Evolutionary conservation across 2,113 vertebrate species (phyloP), one percentile per base, ranked within the genome.

Genomic region (Syngnathus scovelli): DNA sequence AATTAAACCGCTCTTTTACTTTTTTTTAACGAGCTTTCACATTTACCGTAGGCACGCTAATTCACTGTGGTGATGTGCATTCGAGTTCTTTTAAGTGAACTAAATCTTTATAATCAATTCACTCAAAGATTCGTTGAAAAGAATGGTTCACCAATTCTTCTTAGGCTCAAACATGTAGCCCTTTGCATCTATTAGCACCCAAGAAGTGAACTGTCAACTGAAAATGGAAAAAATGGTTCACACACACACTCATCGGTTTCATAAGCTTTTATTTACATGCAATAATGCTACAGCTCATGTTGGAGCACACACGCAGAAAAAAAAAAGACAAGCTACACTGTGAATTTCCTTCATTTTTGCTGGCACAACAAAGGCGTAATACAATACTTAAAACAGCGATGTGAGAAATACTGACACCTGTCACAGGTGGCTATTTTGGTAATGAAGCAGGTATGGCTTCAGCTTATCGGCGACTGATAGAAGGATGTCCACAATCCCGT

Each of bases 221-320:
- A 33, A 33, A 27, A 27, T 27, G 1, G 27, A 27, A 33, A 33
- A 33, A 33, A 33, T 33, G 2, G 27, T 3, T 0, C 27, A 3
- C 27, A 33, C 36, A 27, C 66, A 64, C 48, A 15, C 18, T 10
- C 36, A 11, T 72, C 37, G 66, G 66, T 87, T 90, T 89, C 37
- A 86, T 85, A 82, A 80, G 88, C 89, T 88, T 89, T 92, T 92
- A 92, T 92, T 91, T 91, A 91, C 90, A 92, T 85, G 89, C 88
- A 88, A 86, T 90, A 89, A 87, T 91, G 90, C 87, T 90, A 83
- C 85, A 90, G 83, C 84, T 73, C 80, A 79, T 87, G 83, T 83
- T 86, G 77, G 80, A 83, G 15, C 84, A 55, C 23, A 27, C 21
- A 56, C 12, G 13, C 23, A 12, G 5, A 23, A 23, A 23, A 23